Evolutionary conservation across 2,888 invertebrate species (phyloP), one percentile per base, ranked within the genome.

Genomic region (Mythimna vitellina): DNA sequence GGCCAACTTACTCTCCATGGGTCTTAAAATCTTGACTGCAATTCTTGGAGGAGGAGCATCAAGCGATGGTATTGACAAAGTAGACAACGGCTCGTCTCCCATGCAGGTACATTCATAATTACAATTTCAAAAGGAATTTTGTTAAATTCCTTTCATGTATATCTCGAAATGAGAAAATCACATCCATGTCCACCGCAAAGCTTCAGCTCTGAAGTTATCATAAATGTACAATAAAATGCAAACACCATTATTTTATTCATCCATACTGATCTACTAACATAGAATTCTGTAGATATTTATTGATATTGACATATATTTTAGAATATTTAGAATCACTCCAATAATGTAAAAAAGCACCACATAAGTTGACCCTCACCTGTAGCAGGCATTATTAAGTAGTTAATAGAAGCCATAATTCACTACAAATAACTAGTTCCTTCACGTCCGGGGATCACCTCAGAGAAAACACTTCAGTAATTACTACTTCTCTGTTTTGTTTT

Each of bases 51-150:
- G 98, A 75, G 97, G 97, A 51, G 97, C 97, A 51, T 97, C 97
- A 61, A 97, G 97, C 87, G 98, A 98, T 90, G 98, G 98, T 73
- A 98, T 98, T 92, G 99, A 99, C 93, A 99, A 99, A 95, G 98
- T 98, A 73, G 99, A 99, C 95, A 98, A 98, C 92, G 98, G 98
- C 89, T 97, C 97, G 80, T 97, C 98, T 25, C 98, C 98, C 76
- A 98, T 98, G 98, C 98, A 98, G 98, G 98, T 98, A 97, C 91
- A 76, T 84, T 84, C 65, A 78, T 69, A 75, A 76, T 25, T 61
- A 79, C n/a, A 32, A 53, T 66, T 57, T 46, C 3, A 22, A 49
- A 46, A 56, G 46, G 56, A 65, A 58, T 61, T 51, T 56, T 46
- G 49, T 51, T 20, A 78, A 60, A 66, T 54, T 65, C 62, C 57